Conservation (phyloP, 2,113 vertebrate genomes). For the Callopanchax toddi region DNA sequence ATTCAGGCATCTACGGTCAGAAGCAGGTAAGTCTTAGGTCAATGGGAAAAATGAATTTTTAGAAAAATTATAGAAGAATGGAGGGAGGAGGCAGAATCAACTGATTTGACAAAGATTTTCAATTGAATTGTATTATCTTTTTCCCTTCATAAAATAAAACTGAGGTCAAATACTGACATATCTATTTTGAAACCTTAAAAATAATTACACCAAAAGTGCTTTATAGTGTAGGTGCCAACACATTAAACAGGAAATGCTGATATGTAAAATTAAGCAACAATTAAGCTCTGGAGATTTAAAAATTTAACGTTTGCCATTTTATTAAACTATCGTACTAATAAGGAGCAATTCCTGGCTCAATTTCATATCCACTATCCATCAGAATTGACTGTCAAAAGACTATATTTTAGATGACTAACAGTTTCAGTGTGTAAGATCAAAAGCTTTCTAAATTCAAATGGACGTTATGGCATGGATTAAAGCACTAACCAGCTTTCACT, state of each 20-base stretch:
- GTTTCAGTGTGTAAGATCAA: not conserved
- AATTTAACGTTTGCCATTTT: not conserved
- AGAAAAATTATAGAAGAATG: constrained; percentile 57
- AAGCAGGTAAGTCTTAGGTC: constrained; percentile 76
- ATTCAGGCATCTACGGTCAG: constrained; percentile 77
- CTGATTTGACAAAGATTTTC: constrained; percentile 47
- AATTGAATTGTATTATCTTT: constrained; percentile 19
- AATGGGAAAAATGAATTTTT: constrained; percentile 60
- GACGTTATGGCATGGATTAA: not conserved
- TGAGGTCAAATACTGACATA: constrained; percentile 13
- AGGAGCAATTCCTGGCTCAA: not conserved
- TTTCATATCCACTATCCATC: not conserved
- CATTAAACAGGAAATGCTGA: constrained; percentile 1
- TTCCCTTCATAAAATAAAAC: constrained; percentile 4
- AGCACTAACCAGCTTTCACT: not conserved
- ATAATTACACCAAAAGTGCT: not conserved
- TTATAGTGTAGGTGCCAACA: not conserved
- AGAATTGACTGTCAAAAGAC: no score
- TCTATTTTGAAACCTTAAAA: constrained; percentile 10
- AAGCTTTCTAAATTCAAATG: not conserved
- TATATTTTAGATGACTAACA: no score
- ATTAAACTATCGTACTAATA: not conserved
- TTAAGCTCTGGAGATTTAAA: constrained; percentile 17
- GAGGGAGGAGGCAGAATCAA: constrained; percentile 57
- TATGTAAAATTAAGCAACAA: constrained; percentile 22